Conservation (phyloP, 2,797 vertebrate genomes). For the Helicolenus hilgendorfi region DNA sequence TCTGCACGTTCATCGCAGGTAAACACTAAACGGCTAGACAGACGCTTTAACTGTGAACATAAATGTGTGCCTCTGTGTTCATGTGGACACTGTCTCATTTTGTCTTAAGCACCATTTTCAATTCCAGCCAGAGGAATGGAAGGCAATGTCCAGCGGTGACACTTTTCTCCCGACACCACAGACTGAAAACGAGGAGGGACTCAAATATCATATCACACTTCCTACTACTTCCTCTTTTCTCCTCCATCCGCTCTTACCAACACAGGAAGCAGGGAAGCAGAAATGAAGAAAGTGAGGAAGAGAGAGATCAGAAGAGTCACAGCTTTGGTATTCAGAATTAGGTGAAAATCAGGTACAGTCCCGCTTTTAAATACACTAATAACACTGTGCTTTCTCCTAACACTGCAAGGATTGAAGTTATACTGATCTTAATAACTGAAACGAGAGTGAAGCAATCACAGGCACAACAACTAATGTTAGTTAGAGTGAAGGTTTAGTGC, state of each 20-base stretch:
- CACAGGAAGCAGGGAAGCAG: constrained; percentile 24
- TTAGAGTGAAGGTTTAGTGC: constrained; percentile 56
- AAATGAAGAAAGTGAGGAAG: constrained; percentile 50
- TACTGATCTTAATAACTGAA: constrained; percentile 31
- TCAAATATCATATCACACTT: constrained; percentile 13
- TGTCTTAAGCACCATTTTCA: constrained; percentile 81
- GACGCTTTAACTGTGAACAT: constrained; percentile 26
- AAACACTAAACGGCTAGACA: constrained; percentile 60
- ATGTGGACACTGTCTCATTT: constrained; percentile 63
- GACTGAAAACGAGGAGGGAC: constrained; percentile 36
- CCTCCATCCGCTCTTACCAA: not conserved
- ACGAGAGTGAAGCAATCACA: constrained; percentile 47
- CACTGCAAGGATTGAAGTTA: constrained; percentile 48
- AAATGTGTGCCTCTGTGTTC: constrained; percentile 56
- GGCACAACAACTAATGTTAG: constrained; percentile 52
- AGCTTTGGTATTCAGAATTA: constrained; percentile 83
- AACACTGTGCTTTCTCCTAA: constrained; percentile 47
- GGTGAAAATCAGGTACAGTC: constrained; percentile 33
- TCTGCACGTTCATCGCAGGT: constrained; percentile 45
- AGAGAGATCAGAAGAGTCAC: constrained; percentile 65
- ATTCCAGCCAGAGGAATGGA: constrained; percentile 68
- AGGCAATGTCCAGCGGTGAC: constrained; percentile 72
- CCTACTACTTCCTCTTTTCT: constrained; percentile 21
- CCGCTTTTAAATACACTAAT: constrained; percentile 44
- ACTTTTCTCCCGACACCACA: constrained; percentile 45